These are phyloP conservation scores for Anseranas semipalmata DNA, from an alignment of 2,113 vertebrate genomes.

Conservation along the genomic window DNA sequence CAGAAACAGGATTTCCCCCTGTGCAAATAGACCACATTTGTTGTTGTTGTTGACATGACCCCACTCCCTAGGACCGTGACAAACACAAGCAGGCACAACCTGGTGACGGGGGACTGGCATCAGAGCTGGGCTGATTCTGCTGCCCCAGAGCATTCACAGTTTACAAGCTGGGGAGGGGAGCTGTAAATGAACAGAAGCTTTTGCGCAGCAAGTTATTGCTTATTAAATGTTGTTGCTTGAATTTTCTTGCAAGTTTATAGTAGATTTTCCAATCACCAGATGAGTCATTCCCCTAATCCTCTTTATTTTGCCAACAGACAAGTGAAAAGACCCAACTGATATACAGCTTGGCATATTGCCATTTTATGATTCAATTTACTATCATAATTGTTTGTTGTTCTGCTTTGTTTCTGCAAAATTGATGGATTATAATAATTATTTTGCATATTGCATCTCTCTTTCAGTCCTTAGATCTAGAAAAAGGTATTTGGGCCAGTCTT, in stretches of 20 bases:
- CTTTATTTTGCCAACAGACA: slow-evolving; percentile 48
- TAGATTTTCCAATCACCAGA: slow-evolving; percentile 38
- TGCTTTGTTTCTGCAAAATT: slow-evolving; percentile 32
- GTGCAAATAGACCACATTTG: not conserved
- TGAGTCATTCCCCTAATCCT: slow-evolving; percentile 46
- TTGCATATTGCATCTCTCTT: not conserved
- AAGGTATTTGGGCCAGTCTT: not conserved
- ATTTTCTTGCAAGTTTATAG: slow-evolving; percentile 17
- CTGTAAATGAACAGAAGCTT: not conserved
- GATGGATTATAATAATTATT: slow-evolving; percentile 24
- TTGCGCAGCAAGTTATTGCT: not conserved
- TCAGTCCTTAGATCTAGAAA: not conserved
- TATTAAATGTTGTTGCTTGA: not conserved
- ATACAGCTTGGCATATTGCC: not conserved
- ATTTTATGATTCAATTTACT: slow-evolving; percentile 15
- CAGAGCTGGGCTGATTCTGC: not conserved
- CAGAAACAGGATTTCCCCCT: not conserved
- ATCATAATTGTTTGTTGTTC: slow-evolving; percentile 27
- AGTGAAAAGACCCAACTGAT: slow-evolving; percentile 20
- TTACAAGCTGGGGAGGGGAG: not conserved
- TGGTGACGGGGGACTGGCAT: not conserved
- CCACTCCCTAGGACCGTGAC: not conserved
- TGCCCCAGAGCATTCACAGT: not conserved
- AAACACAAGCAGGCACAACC: not conserved
- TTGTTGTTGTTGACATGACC: not conserved